Percentiles rank a stretch among this genome's conserved stretches.
Conservation (phyloP, 1,140 invertebrate species). For the Heliconius melpomene region DNA sequence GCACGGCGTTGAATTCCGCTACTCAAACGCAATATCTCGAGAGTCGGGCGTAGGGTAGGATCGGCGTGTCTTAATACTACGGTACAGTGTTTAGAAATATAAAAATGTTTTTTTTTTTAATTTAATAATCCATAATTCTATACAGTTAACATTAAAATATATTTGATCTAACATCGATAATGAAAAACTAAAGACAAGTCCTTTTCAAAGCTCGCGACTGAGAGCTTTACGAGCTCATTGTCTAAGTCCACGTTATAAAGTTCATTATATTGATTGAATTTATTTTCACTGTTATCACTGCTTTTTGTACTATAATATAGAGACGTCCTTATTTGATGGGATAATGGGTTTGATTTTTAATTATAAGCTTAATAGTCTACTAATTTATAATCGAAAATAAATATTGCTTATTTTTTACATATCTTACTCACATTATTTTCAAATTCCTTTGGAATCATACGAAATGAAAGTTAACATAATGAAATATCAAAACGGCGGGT, state of each 20-base stretch:
- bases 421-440: too few relatives aligned
- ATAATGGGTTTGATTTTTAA: background rate
- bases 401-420: too few relatives aligned
- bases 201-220: conserved; percentile 11
- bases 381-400: too few relatives aligned
- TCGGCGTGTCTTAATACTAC: too few relatives aligned
- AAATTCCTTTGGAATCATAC: too few relatives aligned
- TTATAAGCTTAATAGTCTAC: background rate
- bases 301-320: background rate
- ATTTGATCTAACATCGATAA: background rate
- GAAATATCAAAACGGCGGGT: too few relatives aligned
- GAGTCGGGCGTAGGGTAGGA: too few relatives aligned
- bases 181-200: background rate
- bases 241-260: conserved; percentile 30
- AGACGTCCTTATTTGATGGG: background rate
- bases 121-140: background rate
- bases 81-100: too few relatives aligned
- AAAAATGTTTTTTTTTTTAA: too few relatives aligned
- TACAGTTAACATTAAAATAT: background rate
- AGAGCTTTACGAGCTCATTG: conserved; percentile 35
- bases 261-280: background rate
- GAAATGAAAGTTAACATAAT: too few relatives aligned
- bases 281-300: conserved; percentile 13
- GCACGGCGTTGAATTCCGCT: too few relatives aligned
- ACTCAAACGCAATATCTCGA: too few relatives aligned